Base-by-base conservation (phyloP, 2,797 vertebrate species). In the Megaceryle alcyon region DNA sequence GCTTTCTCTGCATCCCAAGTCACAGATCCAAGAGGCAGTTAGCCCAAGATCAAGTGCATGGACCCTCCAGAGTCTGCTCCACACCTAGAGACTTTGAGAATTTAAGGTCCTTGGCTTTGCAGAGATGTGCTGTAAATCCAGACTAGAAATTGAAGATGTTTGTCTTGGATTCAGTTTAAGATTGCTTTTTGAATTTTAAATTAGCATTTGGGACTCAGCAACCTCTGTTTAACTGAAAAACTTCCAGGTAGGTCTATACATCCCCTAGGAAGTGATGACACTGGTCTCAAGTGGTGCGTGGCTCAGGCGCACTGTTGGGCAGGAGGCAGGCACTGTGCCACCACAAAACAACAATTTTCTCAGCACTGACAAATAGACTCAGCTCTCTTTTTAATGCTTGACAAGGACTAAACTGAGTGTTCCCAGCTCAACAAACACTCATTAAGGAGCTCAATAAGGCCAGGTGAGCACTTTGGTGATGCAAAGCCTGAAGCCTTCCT, bases 141-240 rank as follows among this genome's bases (percentile, higher is more conserved):
- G 69, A 72, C 9, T 41, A 91, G 26, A 81, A 89, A 91, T 4
- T 19, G n/a, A 88, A 96, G 72, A 77, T 41, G 31, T 12, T 78
- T 72, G 33, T 19, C 39, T 86, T 78, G 70, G 78, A 83, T 89
- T 92, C 29, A 75, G 16, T 11, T 61, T 80, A 60, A 82, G 37
- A 91, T 49, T 57, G 33, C 12, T 73, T 92, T 94, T 53, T 64
- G 37, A 89, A 87, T 92, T 91, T 46, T 54, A 83, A 72, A 88
- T n/a, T 54, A 91, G 31, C 68, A 80, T 69, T 43, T 86, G 31
- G 46, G 33, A 81, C 72, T 51, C 53, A 31, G 3, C 72, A 91
- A 69, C 14, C 4, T 71, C 82, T 37, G 16, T 39, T 88, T 80
- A 83, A 81, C 14, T 19, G 29, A 57, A 84, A 77, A 91, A 71